Evolutionary conservation across 1,140 invertebrate genomes (phyloP).

Genomic region (Sinella curviseta): DNA sequence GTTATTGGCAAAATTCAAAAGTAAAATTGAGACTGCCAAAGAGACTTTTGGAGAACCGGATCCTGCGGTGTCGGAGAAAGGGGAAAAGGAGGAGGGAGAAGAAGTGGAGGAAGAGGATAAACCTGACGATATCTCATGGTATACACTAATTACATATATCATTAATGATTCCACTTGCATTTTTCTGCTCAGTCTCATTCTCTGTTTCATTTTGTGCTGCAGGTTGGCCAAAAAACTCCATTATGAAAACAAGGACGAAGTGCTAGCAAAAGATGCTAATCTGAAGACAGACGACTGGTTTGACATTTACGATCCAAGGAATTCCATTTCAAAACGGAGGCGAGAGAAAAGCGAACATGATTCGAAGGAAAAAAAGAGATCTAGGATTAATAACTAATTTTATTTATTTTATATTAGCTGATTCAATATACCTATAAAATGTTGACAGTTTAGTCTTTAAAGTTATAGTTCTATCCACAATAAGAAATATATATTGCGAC

Average conservation of each 20-base stretch:
- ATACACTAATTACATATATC: conserved; percentile 31
- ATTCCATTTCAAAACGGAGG: conserved; percentile 88
- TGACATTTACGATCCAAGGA: conserved; percentile 92
- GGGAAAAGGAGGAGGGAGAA: conserved; percentile 49
- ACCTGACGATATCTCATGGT: conserved; percentile 44
- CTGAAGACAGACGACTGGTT: conserved; percentile 93
- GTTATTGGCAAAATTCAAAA: conserved; percentile 79
- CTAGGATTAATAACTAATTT: conserved; percentile 22
- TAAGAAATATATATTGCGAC: no score
- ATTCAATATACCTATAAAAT: no score
- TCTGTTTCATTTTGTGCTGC: conserved; percentile 49
- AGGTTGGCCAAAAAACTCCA: conserved; percentile 78
- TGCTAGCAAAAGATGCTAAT: conserved; percentile 93
- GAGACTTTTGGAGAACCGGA: conserved; percentile 57
- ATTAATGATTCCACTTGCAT: conserved; percentile 8
- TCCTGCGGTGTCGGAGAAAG: conserved; percentile 52
- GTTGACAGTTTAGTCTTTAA: no score
- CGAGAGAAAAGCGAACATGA: conserved; percentile 60
- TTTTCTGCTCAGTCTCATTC: not conserved
- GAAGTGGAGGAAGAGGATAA: conserved; percentile 42
- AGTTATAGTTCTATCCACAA: no score
- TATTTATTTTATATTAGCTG: conserved; percentile 15
- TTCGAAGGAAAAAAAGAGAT: conserved; percentile 6
- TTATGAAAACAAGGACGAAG: conserved; percentile 69
- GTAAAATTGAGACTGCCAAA: conserved; percentile 69